Evolutionary conservation across 2,888 invertebrate genomes (phyloP).

Genomic region (Tachina fera): DNA sequence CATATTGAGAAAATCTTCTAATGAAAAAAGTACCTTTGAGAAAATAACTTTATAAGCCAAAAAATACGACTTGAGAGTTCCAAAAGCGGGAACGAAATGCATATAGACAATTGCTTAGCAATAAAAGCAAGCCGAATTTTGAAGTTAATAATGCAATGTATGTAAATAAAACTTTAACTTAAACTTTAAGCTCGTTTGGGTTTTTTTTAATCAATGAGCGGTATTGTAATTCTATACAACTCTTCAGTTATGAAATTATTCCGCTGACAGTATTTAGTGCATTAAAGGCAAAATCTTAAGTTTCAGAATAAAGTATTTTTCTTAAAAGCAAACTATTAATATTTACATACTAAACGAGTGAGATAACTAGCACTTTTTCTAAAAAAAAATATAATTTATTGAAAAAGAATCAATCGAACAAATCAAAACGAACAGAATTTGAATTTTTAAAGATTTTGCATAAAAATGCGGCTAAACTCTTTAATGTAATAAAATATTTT

Average conservation of each 20-base stretch:
- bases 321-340: conserved; percentile 2
- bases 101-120: no score
- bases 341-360: conserved; percentile 18
- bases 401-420: conserved; percentile 19
- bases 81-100: no score
- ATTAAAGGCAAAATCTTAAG: neutral
- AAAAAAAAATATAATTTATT: neutral
- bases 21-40: no score
- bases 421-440: conserved; percentile 14
- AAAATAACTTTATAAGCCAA: no score
- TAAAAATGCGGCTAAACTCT: conserved; percentile 21
- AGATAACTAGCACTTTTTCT: conserved; percentile 29
- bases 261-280: neutral
- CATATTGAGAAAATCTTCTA: no score
- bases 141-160: no score
- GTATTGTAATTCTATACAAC: no score
- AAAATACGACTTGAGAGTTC: no score
- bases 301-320: neutral
- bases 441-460: conserved; percentile 14
- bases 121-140: no score
- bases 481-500: conserved; percentile 18
- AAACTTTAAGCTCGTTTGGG: no score
- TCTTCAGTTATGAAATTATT: neutral
- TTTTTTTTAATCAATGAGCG: no score
- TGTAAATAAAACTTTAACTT: no score